These are phyloP conservation scores for Mesembrinibis cayennensis DNA, from an alignment of 2,113 vertebrate species.

Conservation along the genomic window DNA sequence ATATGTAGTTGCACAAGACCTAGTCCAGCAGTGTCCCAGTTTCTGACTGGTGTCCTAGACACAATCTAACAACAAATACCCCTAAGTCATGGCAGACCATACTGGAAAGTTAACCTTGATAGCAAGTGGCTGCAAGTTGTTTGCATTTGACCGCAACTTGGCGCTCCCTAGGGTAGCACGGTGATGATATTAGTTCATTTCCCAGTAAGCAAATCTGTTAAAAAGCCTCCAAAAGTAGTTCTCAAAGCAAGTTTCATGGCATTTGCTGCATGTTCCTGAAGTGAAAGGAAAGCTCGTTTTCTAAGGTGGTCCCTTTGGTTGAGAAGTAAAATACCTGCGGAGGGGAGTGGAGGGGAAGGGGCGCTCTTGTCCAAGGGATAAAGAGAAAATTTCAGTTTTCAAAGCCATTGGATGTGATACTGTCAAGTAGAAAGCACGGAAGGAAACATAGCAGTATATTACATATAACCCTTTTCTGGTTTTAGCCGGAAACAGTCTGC, in stretches of 20 bases:
- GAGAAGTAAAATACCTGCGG: not conserved
- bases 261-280: not conserved
- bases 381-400: not conserved
- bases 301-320: not conserved
- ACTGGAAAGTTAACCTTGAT: not conserved
- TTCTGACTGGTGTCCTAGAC: not conserved
- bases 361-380: not conserved
- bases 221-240: not conserved
- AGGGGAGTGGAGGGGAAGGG: not conserved
- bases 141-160: not conserved
- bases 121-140: not conserved
- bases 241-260: not conserved
- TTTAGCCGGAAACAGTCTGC: not conserved
- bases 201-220: not conserved
- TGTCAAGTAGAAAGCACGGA: not conserved
- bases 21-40: not conserved
- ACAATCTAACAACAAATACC: not conserved
- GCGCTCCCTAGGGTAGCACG: not conserved
- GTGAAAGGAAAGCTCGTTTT: not conserved
- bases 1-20: not conserved
- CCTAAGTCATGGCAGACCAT: not conserved
- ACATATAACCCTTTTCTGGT: not conserved
- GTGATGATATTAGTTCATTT: not conserved
- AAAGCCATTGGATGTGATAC: not conserved
- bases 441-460: not conserved